Conservation (phyloP, 2,113 vertebrate species). For the Hippocampus abdominalis region DNA sequence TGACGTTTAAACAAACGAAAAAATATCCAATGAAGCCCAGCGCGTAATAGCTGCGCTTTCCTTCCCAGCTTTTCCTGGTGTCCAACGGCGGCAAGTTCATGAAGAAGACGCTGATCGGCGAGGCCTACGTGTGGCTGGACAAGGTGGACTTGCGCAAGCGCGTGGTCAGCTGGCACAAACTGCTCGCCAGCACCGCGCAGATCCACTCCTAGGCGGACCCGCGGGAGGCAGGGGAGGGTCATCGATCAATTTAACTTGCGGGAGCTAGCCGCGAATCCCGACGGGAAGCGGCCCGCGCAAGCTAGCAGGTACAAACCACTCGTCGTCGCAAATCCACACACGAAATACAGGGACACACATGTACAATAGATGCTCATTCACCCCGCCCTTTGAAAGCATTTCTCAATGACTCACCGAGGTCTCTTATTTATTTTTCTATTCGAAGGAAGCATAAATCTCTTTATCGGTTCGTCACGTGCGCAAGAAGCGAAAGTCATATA, state of each 20-base stretch:
- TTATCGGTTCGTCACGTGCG: conserved; percentile 50
- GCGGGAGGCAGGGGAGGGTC: not conserved
- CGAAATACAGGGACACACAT: conserved; percentile 54
- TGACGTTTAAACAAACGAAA: no score
- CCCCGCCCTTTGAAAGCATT: conserved; percentile 33
- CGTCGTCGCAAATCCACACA: conserved; percentile 25
- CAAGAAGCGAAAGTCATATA: conserved; percentile 50
- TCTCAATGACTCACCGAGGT: conserved; percentile 42
- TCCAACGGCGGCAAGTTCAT: conserved; percentile 98
- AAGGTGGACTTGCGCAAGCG: conserved; percentile 97
- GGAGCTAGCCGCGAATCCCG: not conserved
- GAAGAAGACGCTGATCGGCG: conserved; percentile 98
- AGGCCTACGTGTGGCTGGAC: conserved; percentile 98
- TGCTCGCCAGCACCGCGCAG: conserved; percentile 88
- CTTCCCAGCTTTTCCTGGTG: conserved; percentile 85
- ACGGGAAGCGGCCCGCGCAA: not conserved
- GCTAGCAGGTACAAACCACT: conserved; percentile 19
- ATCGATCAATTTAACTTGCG: not conserved
- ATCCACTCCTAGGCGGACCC: conserved; percentile 75
- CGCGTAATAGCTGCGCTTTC: no score
- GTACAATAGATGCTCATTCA: conserved; percentile 23
- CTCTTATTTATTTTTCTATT: conserved; percentile 70
- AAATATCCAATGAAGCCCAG: no score
- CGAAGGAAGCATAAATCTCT: conserved; percentile 37
- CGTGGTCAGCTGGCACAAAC: conserved; percentile 98